A percentile compares a stretch with the other conserved stretches of the same genome.
Conservation (phyloP, 2,797 vertebrate genomes). For the Dallia pectoralis region DNA sequence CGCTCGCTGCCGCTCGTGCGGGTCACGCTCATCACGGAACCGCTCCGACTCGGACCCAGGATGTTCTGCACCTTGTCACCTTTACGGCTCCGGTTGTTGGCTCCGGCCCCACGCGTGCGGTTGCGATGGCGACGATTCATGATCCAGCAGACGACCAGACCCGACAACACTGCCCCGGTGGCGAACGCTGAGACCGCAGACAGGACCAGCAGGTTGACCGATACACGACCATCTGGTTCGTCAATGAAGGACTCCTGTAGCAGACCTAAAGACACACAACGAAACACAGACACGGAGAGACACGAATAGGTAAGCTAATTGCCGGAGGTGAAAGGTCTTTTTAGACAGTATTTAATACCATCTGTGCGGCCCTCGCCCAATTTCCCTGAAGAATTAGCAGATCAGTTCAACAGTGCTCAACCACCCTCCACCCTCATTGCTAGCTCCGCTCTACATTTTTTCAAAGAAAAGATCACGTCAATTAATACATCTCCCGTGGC, state of each 20-base stretch:
- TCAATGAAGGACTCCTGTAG: slow-evolving; percentile 88
- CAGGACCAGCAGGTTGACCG: slow-evolving; percentile 90
- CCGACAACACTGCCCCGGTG: slow-evolving; percentile 89
- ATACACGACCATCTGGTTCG: slow-evolving; percentile 88
- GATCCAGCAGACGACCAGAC: slow-evolving; percentile 93
- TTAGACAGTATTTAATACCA: slow-evolving; percentile 24
- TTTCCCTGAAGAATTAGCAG: no score
- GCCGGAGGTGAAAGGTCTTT: neutral
- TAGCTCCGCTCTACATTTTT: no score
- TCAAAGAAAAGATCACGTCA: no score
- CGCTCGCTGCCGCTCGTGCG: slow-evolving; percentile 78
- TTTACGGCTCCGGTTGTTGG: slow-evolving; percentile 76
- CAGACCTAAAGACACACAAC: slow-evolving; percentile 67
- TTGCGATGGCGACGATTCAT: slow-evolving; percentile 90
- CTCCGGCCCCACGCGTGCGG: slow-evolving; percentile 58
- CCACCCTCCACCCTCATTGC: no score
- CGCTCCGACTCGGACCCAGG: slow-evolving; percentile 83
- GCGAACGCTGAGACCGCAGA: slow-evolving; percentile 92
- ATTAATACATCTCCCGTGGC: no score
- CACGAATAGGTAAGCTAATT: neutral
- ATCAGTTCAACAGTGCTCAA: no score
- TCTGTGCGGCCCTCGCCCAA: no score
- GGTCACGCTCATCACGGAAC: slow-evolving; percentile 91
- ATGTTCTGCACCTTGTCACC: slow-evolving; percentile 86
- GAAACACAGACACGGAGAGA: slow-evolving; percentile 9